Percentiles rank a stretch among this genome's conserved stretches.
Conservation (phyloP, 2,888 invertebrate genomes). For the Exocentrus adspersus region DNA sequence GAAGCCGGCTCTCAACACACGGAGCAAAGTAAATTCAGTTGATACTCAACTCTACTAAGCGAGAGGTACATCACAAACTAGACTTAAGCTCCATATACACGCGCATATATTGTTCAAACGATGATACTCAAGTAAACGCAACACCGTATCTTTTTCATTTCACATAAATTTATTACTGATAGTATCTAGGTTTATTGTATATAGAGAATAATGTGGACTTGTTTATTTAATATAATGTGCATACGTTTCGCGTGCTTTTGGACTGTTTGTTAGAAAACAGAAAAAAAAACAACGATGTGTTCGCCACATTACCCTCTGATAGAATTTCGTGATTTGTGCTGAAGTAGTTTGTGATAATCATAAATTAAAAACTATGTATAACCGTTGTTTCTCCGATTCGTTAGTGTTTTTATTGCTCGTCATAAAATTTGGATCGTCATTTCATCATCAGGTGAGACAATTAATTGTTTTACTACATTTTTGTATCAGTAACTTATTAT, state of each 20-base stretch:
- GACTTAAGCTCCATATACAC: conserved; percentile 19
- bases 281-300: too few relatives aligned
- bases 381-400: conserved; percentile 29
- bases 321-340: conserved; percentile 18
- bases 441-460: conserved; percentile 39
- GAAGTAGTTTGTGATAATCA: conserved; percentile 20
- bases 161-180: conserved; percentile 21
- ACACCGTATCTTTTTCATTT: conserved; percentile 9
- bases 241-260: conserved; percentile 16
- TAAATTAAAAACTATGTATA: conserved; percentile 37
- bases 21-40: conserved; percentile 18
- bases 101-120: conserved; percentile 12
- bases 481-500: too few relatives aligned
- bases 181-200: conserved; percentile 22
- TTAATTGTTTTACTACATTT: background rate
- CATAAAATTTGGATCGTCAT: conserved; percentile 34
- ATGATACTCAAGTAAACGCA: conserved; percentile 20
- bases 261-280: background rate
- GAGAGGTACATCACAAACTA: conserved; percentile 22
- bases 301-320: background rate
- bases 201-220: conserved; percentile 17
- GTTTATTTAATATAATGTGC: background rate
- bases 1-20: conserved; percentile 20
- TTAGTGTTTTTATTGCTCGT: conserved; percentile 35
- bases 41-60: conserved; percentile 30